Percentiles rank a stretch among this genome's conserved stretches.
Evolutionary conservation across 2,113 vertebrate species (phyloP).

Genomic region (Tenrec ecaudatus): DNA sequence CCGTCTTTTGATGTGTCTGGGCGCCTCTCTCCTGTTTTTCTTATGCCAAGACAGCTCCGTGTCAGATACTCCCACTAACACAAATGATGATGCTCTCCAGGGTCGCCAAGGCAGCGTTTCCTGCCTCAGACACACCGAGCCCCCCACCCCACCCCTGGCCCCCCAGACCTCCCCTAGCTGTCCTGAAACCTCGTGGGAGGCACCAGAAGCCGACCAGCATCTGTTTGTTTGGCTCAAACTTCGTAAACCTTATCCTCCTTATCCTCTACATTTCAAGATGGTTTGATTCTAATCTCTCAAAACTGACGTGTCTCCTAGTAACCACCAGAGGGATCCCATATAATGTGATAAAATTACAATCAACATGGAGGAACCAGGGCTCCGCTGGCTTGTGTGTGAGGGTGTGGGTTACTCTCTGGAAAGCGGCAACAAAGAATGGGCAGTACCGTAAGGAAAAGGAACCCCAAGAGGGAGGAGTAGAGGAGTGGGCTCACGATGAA

Average conservation of each 20-base stretch:
- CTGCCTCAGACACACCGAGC: not conserved
- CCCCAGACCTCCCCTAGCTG: not conserved
- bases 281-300: constrained; percentile 47
- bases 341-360: constrained; percentile 76
- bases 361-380: constrained; percentile 64
- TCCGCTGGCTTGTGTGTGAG: constrained; percentile 53
- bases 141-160: no score
- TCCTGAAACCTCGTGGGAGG: not conserved
- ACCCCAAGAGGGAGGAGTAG: not conserved
- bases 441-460: constrained; percentile 15
- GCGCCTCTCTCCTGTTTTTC: not conserved
- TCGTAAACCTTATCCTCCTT: not conserved
- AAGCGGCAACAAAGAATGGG: not conserved
- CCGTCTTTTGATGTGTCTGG: not conserved
- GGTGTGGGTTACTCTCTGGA: constrained; percentile 45
- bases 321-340: constrained; percentile 76
- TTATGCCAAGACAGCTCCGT: not conserved
- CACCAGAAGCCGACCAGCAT: not conserved
- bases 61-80: not conserved
- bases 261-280: not conserved
- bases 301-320: constrained; percentile 62
- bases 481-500: constrained; percentile 64
- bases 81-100: not conserved
- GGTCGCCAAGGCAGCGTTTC: not conserved
- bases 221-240: not conserved